Evolutionary conservation across 2,888 invertebrate species (phyloP), one percentile per base, ranked within the genome.

Genomic region (Aricia artaxerxes): DNA sequence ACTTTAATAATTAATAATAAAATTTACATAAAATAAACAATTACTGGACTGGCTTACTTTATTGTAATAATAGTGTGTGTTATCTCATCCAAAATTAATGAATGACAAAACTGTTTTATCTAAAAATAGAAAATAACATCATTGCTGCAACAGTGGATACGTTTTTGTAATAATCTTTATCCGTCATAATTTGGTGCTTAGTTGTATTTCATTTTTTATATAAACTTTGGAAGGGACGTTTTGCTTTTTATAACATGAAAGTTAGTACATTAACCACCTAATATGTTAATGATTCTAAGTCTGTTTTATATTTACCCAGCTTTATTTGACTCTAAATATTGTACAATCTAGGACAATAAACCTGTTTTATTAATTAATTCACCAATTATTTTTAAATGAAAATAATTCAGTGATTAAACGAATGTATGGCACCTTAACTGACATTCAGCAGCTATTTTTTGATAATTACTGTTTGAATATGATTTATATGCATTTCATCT

Each of bases 371-470:
- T 44, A 31, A 31, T 75, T 6, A 9, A 40, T 49, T 75, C 53
- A 53, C 35, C 57, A 57, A 57, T 31, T 31, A 35, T 57, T 76
- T 76, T 24, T 7, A 1, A 6, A 13, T 57, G 16, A 76, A 76
- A 76, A 76, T 57, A 31, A 76, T 57, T 76, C n/a, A 49, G 49
- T 13, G 49, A 75, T 57, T 31, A 31, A 9, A 35, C 31, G 13
- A 57, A 53, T 53, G 16, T 53, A 76, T 35, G 7, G 4, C 35
- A 4, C 31, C 11, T 57, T 35, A 53, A 6, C 11, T 76, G 13
- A 76, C 53, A 76, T 75, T 75, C 75, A 49, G 24, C 44, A 75
- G 75, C 53, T 44, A 75, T 75, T 44, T 73, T 44, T 31, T 9
- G 24, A n/a, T 75, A 24, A 49, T 24, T 24, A 24, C 7, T 31